A percentile compares a stretch with the other conserved stretches of the same genome.
phyloP scores from a whole-genome alignment of 2,888 invertebrate genomes.

The Ectemnius lituratus region DNA sequence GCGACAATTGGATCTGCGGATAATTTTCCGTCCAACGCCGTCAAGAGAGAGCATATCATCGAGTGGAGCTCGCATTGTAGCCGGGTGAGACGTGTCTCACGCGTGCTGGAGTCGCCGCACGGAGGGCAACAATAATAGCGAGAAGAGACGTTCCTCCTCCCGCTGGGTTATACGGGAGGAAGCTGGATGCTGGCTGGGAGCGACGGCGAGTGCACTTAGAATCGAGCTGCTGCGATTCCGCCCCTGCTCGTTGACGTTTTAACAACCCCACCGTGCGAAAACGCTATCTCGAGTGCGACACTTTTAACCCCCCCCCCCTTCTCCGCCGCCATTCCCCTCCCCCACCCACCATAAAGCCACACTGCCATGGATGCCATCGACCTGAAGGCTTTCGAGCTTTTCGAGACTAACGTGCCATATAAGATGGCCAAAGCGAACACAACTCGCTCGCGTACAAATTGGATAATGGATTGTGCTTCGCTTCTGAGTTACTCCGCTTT shows the following conservation, averaged over 20 bases:
- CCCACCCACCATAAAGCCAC: too few species aligned
- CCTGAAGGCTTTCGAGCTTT: slow-evolving; percentile 12
- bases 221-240: slow-evolving; percentile 36
- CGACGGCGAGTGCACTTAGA: slow-evolving; percentile 52
- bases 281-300: slow-evolving; percentile 32
- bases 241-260: slow-evolving; percentile 51
- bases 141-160: background rate
- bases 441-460: too few species aligned
- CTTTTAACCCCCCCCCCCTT: slow-evolving; percentile 27
- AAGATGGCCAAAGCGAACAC: too few species aligned
- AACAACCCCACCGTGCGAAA: slow-evolving; percentile 53
- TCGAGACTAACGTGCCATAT: too few species aligned
- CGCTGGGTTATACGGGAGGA: too few species aligned
- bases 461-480: too few species aligned
- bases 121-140: slow-evolving; percentile 54
- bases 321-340: too few species aligned
- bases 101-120: slow-evolving; percentile 42
- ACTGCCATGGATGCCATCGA: slow-evolving; percentile 24
- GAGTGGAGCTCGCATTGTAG: slow-evolving; percentile 29
- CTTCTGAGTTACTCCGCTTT: too few species aligned
- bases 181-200: slow-evolving; percentile 38
- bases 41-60: slow-evolving; percentile 1
- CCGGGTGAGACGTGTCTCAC: slow-evolving; percentile 43
- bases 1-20: slow-evolving; percentile 36
- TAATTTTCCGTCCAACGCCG: slow-evolving; percentile 31